Evolutionary conservation across 2,888 invertebrate genomes (phyloP), one percentile per base, ranked within the genome.

Genomic region (Dryobotodes eremita): DNA sequence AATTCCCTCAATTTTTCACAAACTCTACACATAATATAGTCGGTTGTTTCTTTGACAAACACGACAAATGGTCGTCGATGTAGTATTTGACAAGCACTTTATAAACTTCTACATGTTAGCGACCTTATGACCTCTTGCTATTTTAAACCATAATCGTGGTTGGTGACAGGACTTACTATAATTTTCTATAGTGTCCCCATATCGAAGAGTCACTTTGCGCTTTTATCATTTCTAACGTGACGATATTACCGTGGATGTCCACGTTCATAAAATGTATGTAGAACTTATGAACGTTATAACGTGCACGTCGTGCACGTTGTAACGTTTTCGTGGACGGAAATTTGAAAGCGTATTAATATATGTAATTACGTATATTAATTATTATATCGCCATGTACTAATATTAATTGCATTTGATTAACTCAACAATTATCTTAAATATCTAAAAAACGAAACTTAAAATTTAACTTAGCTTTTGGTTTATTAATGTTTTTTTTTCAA

Each of bases 21-120:
- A 61, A 57, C 31, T 62, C 48, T 13, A 46, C 17, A 69, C 55
- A 57, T 57, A 57, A 57, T 57, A 57, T n/a, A 36, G 7, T 53
- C 8, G 15, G 2, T 53, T 17, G 46, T 61, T n/a, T 77, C 50
- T 70, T 62, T 69, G 42, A 31, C 8, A 71, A 71, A 50, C 17
- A n/a, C 20, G n/a, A 61, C 50, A 48, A 78, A 68, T 78, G 23
- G 26, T 20, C 6, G 1, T 15, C 46, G 53, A 62, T 82, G n/a
- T 59, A 36, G 0, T 68, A 53, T 59, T 64, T 78, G 71, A 82
- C 78, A 64, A 69, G 26, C 72, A 64, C 61, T 78, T 82, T 82
- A 78, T 82, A 57, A 57, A 23, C 26, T 31, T 68, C n/a, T 17
- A 53, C 57, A 78, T 5, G 13, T 26, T 36, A 11, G 15, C 15